These are phyloP conservation scores for human DNA, from an alignment of 2,113 vertebrate genomes.

Conservation along the genomic window GRCh38 chr3:74113501-74114000, in stretches of 20 bases:
- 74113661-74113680: not conserved
- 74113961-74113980: not conserved
- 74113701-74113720: not conserved
- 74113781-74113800: not conserved
- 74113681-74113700: not conserved
- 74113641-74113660: not conserved
- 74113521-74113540: not conserved
- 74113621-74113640: not conserved
- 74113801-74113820: not conserved
- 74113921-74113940: not conserved
- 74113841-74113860: not conserved
- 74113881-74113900: not conserved
- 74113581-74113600: not conserved
- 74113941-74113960: not conserved
- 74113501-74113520: not conserved
- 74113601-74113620: not conserved
- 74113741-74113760: not conserved
- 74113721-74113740: not conserved
- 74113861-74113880: not conserved
- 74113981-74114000: not conserved
- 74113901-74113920: not conserved
- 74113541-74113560: not conserved
- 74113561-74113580: not conserved
- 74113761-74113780: not conserved
- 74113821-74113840: not conserved